Evolutionary conservation across 1,140 invertebrate species (phyloP), one percentile per base, ranked within the genome.

Genomic region (Babylonia areolata): DNA sequence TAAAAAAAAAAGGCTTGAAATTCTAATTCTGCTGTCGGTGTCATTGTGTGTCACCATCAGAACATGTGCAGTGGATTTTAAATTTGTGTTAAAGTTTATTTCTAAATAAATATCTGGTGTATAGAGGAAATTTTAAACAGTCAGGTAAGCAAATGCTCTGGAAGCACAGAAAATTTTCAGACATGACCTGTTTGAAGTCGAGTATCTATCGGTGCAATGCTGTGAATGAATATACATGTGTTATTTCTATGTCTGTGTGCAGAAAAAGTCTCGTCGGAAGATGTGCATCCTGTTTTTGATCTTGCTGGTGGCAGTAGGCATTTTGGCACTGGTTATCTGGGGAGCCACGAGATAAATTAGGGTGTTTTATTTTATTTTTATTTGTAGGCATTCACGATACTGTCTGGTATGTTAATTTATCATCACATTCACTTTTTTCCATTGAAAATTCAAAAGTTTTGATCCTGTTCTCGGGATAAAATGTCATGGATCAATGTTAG

Each of bases 251-350:
- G 9, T 31, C 78, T 58, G 69, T 87, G 89, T 89, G 33, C 87
- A 91, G 91, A 86, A 87, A 83, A 90, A 90, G 77, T 89, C 89
- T 17, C 87, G 91, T 28, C 85, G 89, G 64, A 90, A 90, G 69
- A 88, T 86, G 73, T 90, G 87, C 81, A 89, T 90, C 46, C 88
- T 90, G 35, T 28, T 88, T 17, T 64, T 90, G 35, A 88, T 91
- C 54, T 31, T 90, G 17, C 69, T 89, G 51, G 85, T 90, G 69
- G 85, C 88, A 37, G 77, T 91, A 2, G 79, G 87, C 17, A 85
- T 90, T 58, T 64, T 91, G 28, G 85, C 81, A 40, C 78, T 91
- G 73, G 88, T 91, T 35, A 91, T 91, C 73, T 91, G 90, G 88
- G 89, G 87, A 84, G 86, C 90, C 64, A 89, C 87, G 20, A 88